These are phyloP conservation scores for Dicaeum eximium DNA, from an alignment of 2,113 vertebrate genomes.

Conservation along the genomic window DNA sequence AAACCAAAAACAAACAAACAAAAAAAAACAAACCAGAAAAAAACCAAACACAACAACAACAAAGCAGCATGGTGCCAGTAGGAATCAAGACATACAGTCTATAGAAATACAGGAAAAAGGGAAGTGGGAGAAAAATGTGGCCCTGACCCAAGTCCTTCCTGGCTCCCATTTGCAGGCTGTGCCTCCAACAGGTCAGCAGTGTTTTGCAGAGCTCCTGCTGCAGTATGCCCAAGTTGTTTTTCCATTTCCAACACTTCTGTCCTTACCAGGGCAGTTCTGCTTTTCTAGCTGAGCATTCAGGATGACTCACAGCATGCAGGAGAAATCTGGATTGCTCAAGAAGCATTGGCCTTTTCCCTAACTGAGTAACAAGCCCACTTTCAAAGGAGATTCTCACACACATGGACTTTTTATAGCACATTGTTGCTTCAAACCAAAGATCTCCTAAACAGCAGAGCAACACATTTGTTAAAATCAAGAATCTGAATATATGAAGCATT, in stretches of 20 bases:
- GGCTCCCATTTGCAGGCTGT: rapidly evolving
- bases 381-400: neutral
- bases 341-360: neutral
- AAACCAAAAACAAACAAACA: too few relatives aligned
- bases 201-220: neutral
- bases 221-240: rapidly evolving
- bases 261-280: neutral
- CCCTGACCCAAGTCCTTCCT: neutral
- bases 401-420: neutral
- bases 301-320: neutral
- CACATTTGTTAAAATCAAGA: neutral
- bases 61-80: neutral
- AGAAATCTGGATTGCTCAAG: neutral
- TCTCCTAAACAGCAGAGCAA: neutral
- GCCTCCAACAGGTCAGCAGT: neutral
- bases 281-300: neutral
- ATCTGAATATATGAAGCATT: neutral
- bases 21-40: too few relatives aligned
- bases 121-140: neutral
- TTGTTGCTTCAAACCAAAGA: neutral
- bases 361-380: neutral
- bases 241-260: neutral
- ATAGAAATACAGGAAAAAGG: neutral
- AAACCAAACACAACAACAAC: too few relatives aligned
- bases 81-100: neutral